Base-by-base conservation (phyloP, 2,797 vertebrate species). In the Ptychadena robeensis region DNA sequence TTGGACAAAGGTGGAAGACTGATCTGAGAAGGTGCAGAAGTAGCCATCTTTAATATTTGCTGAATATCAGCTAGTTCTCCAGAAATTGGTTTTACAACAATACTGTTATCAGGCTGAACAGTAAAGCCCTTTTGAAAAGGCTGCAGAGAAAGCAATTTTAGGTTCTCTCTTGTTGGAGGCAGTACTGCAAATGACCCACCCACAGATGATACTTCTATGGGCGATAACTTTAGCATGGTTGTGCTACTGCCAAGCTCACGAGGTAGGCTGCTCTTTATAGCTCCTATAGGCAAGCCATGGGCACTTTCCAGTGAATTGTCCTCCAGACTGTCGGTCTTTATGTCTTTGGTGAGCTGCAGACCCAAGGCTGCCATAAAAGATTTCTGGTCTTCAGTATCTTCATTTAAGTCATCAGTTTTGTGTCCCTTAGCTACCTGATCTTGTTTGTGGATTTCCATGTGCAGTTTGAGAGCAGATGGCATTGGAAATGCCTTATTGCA, bases 401-500 rank as follows among this genome's bases (percentile, higher is more conserved):
- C 0, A 48, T 18, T 4, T 40, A 34, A n/a, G 10, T 3, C 28
- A 7, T 3, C 83, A 0, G 86, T 80, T 79, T 79, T 79, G 69
- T 81, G 48, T 0, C 9, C n/a, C 32, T 89, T 82, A 81, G 89
- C 91, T 74, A 77, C 25, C 88, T 85, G 88, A 86, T 88, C 89
- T 0, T 38, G 48, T 25, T 94, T 72, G 0, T 94, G 92, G 76
- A 89, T 93, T 88, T 90, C 90, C 82, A 88, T 92, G 84, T 99
- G 98, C 85, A 98, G 95, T 85, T 93, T 91, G 34, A 99, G 94
- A 0, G 98, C 96, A 0, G 94, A 93, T 48, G 92, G 93, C 85
- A 99, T 96, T 27, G 98, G 98, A 88, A 99, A 99, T 0, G 97
- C 98, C 87, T 97, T 98, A 90, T 99, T 97, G 61, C 98, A 99